Conservation (phyloP, 2,797 vertebrate species). For the Labeo calbasu region DNA sequence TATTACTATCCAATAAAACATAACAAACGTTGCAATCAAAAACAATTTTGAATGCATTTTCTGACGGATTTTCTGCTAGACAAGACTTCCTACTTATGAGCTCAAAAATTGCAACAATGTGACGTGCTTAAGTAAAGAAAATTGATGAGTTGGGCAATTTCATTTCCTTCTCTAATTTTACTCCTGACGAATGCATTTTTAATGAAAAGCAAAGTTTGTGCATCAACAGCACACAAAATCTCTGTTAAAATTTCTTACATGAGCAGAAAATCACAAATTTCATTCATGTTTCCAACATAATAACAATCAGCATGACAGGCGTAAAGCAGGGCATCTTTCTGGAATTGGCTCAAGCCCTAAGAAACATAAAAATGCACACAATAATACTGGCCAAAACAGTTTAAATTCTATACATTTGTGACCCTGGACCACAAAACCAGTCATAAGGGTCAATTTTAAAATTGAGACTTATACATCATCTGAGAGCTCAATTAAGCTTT, state of each 20-base stretch:
- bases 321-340: neutral
- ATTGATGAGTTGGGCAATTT: no score
- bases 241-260: no score
- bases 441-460: no score
- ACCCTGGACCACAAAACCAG: no score
- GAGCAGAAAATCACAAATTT: neutral
- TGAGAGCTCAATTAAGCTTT: no score
- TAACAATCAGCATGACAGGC: neutral
- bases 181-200: neutral
- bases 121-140: neutral
- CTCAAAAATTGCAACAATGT: neutral
- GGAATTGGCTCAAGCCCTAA: neutral
- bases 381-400: neutral
- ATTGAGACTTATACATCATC: no score
- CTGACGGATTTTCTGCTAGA: neutral
- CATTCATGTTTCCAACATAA: no score
- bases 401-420: no score
- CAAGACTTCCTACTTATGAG: neutral
- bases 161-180: neutral
- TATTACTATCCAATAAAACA: neutral
- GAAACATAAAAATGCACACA: neutral
- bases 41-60: neutral
- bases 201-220: neutral
- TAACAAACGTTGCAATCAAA: neutral
- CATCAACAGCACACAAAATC: neutral